A percentile compares a stretch with the other conserved stretches of the same genome.
Conservation (phyloP, 2,888 invertebrate genomes). For the Dioctria linearis region DNA sequence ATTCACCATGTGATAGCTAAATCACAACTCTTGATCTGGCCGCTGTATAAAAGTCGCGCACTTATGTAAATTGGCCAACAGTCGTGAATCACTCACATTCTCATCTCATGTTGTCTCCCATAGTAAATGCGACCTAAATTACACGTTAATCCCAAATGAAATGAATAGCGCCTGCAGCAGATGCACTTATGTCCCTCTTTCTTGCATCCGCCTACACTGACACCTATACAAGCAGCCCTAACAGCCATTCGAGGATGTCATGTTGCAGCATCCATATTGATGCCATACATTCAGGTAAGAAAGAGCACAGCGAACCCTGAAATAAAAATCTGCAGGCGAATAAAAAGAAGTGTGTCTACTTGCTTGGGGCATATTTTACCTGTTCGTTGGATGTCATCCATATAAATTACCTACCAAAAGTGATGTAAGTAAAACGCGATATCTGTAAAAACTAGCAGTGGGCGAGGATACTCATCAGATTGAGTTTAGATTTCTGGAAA, state of each 20-base stretch:
- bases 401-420: too few relatives aligned
- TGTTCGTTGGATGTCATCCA: too few relatives aligned
- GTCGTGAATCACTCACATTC: neutral
- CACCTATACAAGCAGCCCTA: too few relatives aligned
- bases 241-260: neutral
- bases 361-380: too few relatives aligned
- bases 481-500: too few relatives aligned
- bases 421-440: neutral
- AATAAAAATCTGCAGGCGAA: neutral
- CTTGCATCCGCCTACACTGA: neutral
- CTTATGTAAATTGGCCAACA: neutral
- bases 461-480: neutral
- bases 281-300: neutral
- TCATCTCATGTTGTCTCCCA: neutral
- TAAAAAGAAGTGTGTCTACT: neutral
- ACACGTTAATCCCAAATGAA: neutral
- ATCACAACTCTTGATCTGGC: neutral
- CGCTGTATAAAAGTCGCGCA: neutral
- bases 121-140: neutral
- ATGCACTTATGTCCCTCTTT: neutral
- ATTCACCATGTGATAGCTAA: neutral
- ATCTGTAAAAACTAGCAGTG: neutral
- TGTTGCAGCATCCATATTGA: neutral
- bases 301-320: neutral
- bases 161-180: neutral